Percentiles rank a stretch among this genome's conserved stretches.
Evolutionary conservation across 64 coral and sea anemone species (phyloP).

Genomic region (Montipora efflorescens): DNA sequence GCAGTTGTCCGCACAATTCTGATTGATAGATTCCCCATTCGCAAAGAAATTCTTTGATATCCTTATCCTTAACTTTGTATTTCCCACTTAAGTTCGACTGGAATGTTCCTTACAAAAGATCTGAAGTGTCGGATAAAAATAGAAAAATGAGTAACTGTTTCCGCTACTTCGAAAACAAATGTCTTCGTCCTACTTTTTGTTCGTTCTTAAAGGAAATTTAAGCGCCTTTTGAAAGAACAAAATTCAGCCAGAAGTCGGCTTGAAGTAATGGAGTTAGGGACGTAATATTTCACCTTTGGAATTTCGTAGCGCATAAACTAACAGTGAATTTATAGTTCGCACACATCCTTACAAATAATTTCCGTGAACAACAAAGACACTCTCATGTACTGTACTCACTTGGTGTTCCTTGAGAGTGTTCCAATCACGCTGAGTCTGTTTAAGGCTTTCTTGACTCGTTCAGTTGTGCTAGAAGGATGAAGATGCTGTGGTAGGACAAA

Average conservation of each 20-base stretch:
- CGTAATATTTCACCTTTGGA: not conserved
- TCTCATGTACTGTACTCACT: slow-evolving; percentile 25
- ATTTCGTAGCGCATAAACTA: not conserved
- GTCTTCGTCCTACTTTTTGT: not conserved
- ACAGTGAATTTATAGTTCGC: not conserved
- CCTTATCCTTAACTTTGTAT: not conserved
- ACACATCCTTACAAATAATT: not conserved
- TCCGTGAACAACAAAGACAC: not conserved
- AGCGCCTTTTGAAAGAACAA: not conserved
- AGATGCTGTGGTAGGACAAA: slow-evolving; percentile 25
- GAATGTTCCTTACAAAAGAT: not conserved
- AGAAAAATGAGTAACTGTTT: not conserved
- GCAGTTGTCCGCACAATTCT: not conserved
- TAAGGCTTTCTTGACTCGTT: slow-evolving; percentile 68
- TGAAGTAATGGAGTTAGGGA: not conserved
- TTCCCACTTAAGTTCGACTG: not conserved
- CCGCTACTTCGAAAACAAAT: not conserved
- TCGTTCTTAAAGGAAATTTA: not conserved
- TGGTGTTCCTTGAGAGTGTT: slow-evolving; percentile 60
- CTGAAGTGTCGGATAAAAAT: slow-evolving; percentile 21
- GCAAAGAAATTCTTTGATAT: not conserved
- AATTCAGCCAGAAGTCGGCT: too few species aligned
- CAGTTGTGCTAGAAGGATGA: slow-evolving; percentile 23
- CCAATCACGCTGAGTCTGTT: slow-evolving; percentile 58
- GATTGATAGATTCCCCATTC: not conserved